phyloP scores from a whole-genome alignment of 2,797 vertebrate genomes.

The Lutjanus argentimaculatus region DNA sequence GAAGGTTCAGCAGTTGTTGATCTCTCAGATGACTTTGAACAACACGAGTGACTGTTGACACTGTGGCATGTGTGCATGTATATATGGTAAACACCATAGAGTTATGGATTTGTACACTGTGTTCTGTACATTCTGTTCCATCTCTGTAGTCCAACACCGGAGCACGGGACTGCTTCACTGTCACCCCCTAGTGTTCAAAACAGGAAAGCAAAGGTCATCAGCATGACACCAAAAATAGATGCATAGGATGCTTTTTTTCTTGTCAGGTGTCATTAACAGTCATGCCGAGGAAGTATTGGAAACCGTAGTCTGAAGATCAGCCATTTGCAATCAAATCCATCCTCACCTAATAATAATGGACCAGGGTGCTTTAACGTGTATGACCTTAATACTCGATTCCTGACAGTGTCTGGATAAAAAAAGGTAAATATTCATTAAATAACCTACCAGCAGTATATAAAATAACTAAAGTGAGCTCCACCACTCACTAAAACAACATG shows the following conservation, averaged over 20 bases:
- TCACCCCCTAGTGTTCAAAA: constrained; percentile 59
- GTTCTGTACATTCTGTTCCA: constrained; percentile 80
- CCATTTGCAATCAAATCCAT: background rate
- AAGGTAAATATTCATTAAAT: too few relatives aligned
- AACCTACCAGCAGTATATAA: too few relatives aligned
- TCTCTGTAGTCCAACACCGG: background rate
- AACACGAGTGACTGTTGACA: constrained; percentile 13
- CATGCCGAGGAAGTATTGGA: background rate
- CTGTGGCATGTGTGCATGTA: constrained; percentile 21
- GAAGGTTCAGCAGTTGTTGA: background rate
- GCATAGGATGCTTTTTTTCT: background rate
- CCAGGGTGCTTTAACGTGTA: background rate
- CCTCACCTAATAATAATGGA: background rate
- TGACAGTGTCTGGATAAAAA: too few relatives aligned
- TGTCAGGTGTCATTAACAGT: background rate
- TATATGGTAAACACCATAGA: constrained; percentile 20
- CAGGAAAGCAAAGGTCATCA: background rate
- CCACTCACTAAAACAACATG: too few relatives aligned
- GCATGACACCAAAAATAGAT: constrained; percentile 2
- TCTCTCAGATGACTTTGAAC: constrained; percentile 25
- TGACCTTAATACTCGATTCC: too few relatives aligned
- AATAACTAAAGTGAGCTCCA: too few relatives aligned
- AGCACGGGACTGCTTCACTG: background rate
- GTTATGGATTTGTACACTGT: constrained; percentile 48
- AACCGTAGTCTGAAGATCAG: background rate